phyloP scores from a whole-genome alignment of 1,140 invertebrate genomes.

The Bombus soroeensis region DNA sequence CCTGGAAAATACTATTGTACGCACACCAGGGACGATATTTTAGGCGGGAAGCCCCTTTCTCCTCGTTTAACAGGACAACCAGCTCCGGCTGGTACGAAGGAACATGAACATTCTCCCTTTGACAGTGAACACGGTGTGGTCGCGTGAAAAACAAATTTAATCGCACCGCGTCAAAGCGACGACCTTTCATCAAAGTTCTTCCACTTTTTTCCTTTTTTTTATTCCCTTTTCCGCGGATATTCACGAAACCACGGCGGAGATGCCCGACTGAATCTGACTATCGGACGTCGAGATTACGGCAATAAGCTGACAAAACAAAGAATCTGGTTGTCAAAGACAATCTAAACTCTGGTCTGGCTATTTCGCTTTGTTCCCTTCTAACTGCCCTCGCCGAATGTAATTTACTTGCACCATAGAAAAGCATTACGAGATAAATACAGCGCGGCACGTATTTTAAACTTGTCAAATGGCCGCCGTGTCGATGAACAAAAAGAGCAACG shows the following conservation, averaged over 20 bases:
- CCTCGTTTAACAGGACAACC: constrained; percentile 7
- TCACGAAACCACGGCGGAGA: not conserved
- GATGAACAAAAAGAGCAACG: not conserved
- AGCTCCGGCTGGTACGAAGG: not conserved
- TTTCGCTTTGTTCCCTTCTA: not conserved
- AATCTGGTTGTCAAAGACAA: not conserved
- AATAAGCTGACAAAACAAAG: constrained; percentile 11
- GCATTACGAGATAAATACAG: not conserved
- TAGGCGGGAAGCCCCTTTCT: not conserved
- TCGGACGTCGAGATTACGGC: not conserved
- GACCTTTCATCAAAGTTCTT: constrained; percentile 5
- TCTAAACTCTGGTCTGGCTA: too few species aligned
- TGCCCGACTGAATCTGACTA: not conserved
- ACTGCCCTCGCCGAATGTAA: not conserved
- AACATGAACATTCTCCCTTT: constrained; percentile 5
- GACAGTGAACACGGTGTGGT: constrained; percentile 1
- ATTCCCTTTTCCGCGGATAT: not conserved
- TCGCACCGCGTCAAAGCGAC: constrained; percentile 15
- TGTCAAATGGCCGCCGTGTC: not conserved
- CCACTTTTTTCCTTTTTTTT: not conserved
- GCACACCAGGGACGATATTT: constrained; percentile 30
- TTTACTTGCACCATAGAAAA: not conserved
- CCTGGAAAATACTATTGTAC: constrained; percentile 31
- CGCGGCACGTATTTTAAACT: not conserved
- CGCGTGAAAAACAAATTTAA: constrained; percentile 50